These are phyloP conservation scores for Heliothis virescens DNA, from an alignment of 1,140 invertebrate species.

Conservation along the genomic window DNA sequence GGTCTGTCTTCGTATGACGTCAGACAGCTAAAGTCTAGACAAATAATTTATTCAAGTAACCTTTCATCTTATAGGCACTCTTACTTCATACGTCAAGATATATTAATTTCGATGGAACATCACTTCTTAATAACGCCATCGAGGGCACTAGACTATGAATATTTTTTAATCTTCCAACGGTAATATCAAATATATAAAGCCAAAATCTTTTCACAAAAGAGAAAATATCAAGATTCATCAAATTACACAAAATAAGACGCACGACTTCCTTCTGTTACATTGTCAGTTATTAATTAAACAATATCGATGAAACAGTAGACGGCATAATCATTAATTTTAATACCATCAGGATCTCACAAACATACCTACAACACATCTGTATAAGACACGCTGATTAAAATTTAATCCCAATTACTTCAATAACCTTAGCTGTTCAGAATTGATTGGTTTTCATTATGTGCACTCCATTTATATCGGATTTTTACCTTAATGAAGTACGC, in stretches of 20 bases:
- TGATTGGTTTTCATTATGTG: constrained; percentile 49
- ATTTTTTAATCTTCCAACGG: not conserved
- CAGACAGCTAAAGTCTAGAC: too few species aligned
- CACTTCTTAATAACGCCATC: too few species aligned
- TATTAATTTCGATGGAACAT: too few species aligned
- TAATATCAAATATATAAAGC: not conserved
- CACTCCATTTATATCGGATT: constrained; percentile 29
- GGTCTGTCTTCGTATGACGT: not conserved
- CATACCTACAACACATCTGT: not conserved
- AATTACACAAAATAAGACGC: not conserved
- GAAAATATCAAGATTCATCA: not conserved
- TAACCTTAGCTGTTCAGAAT: constrained; percentile 35
- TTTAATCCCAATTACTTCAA: constrained; percentile 46
- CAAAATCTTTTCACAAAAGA: not conserved
- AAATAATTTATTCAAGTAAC: too few species aligned
- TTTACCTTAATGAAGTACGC: constrained; percentile 40
- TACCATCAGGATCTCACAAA: not conserved
- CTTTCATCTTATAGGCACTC: too few species aligned
- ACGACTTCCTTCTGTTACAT: not conserved
- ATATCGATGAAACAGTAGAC: constrained; percentile 10
- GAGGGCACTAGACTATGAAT: not conserved
- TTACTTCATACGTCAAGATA: too few species aligned
- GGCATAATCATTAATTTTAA: constrained; percentile 37
- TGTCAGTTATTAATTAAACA: constrained; percentile 33
- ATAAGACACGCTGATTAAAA: constrained; percentile 36